Percentiles rank a stretch among this genome's conserved stretches.
Evolutionary conservation across 2,888 invertebrate genomes (phyloP).

Genomic region (Anarsia innoxiella): DNA sequence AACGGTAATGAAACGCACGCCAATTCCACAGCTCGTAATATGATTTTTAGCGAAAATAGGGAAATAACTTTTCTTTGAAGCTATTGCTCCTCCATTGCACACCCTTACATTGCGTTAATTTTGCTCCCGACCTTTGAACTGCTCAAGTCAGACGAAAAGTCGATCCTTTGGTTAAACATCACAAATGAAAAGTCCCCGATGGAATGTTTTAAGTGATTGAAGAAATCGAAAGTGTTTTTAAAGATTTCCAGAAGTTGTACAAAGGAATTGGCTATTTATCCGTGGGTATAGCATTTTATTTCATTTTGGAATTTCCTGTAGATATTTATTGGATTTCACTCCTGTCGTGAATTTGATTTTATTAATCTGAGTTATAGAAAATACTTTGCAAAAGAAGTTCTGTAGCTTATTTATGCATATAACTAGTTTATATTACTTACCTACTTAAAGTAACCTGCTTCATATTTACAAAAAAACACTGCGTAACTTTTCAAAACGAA

Average conservation of each 20-base stretch:
- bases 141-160: slow-evolving; percentile 71
- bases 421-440: too few relatives aligned
- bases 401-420: too few relatives aligned
- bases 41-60: slow-evolving; percentile 56
- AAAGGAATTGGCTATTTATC: slow-evolving; percentile 40
- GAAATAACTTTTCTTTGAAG: slow-evolving; percentile 63
- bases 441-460: too few relatives aligned
- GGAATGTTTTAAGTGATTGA: slow-evolving; percentile 70
- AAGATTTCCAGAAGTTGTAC: slow-evolving; percentile 45
- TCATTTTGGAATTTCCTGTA: slow-evolving; percentile 9
- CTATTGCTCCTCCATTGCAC: slow-evolving; percentile 56
- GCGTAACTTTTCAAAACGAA: too few relatives aligned
- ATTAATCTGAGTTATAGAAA: too few relatives aligned
- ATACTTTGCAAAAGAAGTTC: too few relatives aligned
- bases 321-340: too few relatives aligned
- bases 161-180: slow-evolving; percentile 72
- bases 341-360: too few relatives aligned
- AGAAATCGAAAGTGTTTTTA: slow-evolving; percentile 66
- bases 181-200: slow-evolving; percentile 67
- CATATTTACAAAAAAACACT: too few relatives aligned
- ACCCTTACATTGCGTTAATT: slow-evolving; percentile 63
- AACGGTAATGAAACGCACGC: too few relatives aligned
- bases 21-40: too few relatives aligned
- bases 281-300: slow-evolving; percentile 26
- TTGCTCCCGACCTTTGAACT: slow-evolving; percentile 60